Percentiles rank a stretch among this genome's conserved stretches.
Conservation (phyloP, 2,888 invertebrate species). For the Dasysyrphus tricinctus region DNA sequence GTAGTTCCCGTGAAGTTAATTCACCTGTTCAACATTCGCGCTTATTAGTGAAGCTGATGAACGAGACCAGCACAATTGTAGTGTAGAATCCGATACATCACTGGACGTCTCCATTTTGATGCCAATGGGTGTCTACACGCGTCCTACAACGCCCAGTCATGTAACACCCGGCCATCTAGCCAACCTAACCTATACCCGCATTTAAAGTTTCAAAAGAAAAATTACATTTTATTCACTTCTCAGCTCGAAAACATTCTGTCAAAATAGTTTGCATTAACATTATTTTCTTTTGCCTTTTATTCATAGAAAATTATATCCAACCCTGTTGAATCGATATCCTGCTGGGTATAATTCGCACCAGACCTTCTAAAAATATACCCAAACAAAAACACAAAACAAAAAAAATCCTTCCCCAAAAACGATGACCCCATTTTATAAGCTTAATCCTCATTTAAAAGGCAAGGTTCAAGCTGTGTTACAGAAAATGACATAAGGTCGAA, state of each 20-base stretch:
- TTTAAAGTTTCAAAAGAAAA: too few relatives aligned
- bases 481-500: conserved; percentile 62
- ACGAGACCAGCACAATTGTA: too few relatives aligned
- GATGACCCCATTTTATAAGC: background rate
- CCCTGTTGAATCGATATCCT: background rate
- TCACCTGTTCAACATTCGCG: too few relatives aligned
- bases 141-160: too few relatives aligned
- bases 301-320: background rate
- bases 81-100: too few relatives aligned
- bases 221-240: too few relatives aligned
- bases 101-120: too few relatives aligned
- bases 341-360: background rate
- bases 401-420: background rate
- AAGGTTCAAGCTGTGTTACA: conserved; percentile 38
- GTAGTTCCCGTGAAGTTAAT: too few relatives aligned
- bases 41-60: too few relatives aligned
- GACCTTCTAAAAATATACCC: background rate
- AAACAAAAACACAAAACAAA: background rate
- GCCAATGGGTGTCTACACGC: too few relatives aligned
- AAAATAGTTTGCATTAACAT: background rate
- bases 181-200: too few relatives aligned
- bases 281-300: background rate
- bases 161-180: too few relatives aligned
- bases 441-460: conserved; percentile 20
- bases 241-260: background rate